These are phyloP conservation scores for Heliconius nattereri DNA, from an alignment of 1,140 invertebrate species.

Conservation along the genomic window DNA sequence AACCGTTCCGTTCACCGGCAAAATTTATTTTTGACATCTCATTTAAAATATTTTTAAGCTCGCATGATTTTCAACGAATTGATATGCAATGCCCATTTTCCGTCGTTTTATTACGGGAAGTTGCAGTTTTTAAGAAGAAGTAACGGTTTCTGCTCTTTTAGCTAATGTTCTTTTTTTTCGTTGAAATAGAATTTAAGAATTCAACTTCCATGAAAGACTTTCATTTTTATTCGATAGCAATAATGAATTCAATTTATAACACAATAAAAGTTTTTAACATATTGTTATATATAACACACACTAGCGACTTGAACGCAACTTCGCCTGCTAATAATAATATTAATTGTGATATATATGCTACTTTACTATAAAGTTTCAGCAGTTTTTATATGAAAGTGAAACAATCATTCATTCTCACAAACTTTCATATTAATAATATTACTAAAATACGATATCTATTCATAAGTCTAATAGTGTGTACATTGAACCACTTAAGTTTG, in stretches of 20 bases:
- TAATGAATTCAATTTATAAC: background rate
- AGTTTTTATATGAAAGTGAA: too few species aligned
- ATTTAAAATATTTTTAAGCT: slow-evolving; percentile 36
- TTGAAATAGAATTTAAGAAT: background rate
- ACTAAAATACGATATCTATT: too few species aligned
- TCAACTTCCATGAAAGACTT: background rate
- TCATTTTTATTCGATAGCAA: background rate
- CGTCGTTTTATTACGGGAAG: background rate
- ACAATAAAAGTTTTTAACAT: background rate
- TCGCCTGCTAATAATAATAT: too few species aligned
- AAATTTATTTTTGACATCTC: slow-evolving; percentile 36
- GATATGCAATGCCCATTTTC: slow-evolving; percentile 14
- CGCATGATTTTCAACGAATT: slow-evolving; percentile 27
- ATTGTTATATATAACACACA: background rate
- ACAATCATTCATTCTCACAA: too few species aligned
- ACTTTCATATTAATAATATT: too few species aligned
- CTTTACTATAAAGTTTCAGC: too few species aligned
- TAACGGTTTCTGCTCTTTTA: background rate
- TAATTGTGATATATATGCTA: too few species aligned
- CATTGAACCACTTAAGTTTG: too few species aligned
- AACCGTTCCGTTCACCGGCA: slow-evolving; percentile 22
- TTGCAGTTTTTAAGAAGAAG: background rate
- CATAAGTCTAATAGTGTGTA: too few species aligned
- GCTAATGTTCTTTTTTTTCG: background rate
- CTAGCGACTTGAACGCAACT: too few species aligned